Conservation (phyloP, 1,140 invertebrate genomes). For the Drosophila sucinea region DNA sequence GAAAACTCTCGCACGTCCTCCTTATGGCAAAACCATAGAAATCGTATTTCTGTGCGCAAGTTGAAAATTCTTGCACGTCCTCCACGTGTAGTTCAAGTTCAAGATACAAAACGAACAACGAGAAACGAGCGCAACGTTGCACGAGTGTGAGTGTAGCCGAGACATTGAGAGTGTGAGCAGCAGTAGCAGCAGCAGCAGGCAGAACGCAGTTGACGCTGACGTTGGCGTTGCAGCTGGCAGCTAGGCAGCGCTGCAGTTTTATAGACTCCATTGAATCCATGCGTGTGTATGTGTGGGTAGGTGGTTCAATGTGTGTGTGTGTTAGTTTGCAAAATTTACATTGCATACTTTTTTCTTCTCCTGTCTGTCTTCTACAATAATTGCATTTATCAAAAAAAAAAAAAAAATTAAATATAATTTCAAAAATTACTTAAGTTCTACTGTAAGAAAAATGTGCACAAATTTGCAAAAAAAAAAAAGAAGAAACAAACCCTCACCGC, state of each 20-base stretch:
- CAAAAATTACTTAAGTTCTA: background rate
- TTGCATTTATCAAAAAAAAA: background rate
- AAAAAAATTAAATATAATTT: no score
- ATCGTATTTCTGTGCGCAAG: constrained; percentile 29
- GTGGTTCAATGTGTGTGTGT: background rate
- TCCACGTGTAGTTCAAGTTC: constrained; percentile 83
- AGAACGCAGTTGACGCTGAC: constrained; percentile 22
- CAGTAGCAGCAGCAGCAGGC: constrained; percentile 12
- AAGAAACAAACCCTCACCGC: background rate
- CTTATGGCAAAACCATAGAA: constrained; percentile 35
- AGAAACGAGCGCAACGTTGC: constrained; percentile 40
- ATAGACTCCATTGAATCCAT: background rate
- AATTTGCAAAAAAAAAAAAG: constrained; percentile 47
- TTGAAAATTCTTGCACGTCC: constrained; percentile 73
- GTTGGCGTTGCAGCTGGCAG: constrained; percentile 39
- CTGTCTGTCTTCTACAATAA: background rate
- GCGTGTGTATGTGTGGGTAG: constrained; percentile 1
- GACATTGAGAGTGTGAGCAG: constrained; percentile 21
- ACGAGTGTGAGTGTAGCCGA: constrained; percentile 30
- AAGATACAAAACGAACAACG: constrained; percentile 60
- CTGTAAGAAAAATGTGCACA: constrained; percentile 16
- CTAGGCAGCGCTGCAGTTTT: constrained; percentile 36
- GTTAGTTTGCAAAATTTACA: constrained; percentile 36
- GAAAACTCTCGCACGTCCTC: constrained; percentile 71
- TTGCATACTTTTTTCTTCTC: constrained; percentile 65